A percentile compares a stretch with the other conserved stretches of the same genome.
Evolutionary conservation across 2,113 vertebrate species (phyloP).

Genomic region (Okapia johnstoni): DNA sequence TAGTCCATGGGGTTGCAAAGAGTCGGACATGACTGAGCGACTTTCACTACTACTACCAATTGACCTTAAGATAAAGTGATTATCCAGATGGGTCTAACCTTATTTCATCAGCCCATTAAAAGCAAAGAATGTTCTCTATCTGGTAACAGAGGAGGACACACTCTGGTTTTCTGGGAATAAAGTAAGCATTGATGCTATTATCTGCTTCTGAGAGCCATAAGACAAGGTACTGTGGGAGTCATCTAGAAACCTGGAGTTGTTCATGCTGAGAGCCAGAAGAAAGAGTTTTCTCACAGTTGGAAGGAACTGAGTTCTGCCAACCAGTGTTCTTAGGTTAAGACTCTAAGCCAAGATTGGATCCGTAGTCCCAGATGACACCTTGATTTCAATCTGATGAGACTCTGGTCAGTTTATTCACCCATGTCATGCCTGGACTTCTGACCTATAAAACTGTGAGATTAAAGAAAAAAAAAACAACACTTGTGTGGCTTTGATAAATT

Average conservation of each 20-base stretch:
- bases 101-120: not conserved
- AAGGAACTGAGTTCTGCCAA: not conserved
- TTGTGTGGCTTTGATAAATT: not conserved
- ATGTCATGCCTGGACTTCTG: not conserved
- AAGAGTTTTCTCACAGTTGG: not conserved
- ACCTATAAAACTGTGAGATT: not conserved
- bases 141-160: not conserved
- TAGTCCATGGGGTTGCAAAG: not conserved
- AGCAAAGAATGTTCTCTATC: not conserved
- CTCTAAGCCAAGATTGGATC: not conserved
- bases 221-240: not conserved
- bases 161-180: not conserved
- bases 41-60: not conserved
- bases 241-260: not conserved
- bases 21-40: not conserved
- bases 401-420: not conserved
- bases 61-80: not conserved
- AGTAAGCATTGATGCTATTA: not conserved
- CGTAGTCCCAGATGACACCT: not conserved
- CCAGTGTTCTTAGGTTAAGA: not conserved
- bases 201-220: not conserved
- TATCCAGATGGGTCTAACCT: not conserved
- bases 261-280: not conserved
- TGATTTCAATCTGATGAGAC: not conserved
- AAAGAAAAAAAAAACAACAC: not conserved